These are phyloP conservation scores for Myotis planiceps DNA, from an alignment of 2,797 vertebrate genomes.

Conservation along the genomic window DNA sequence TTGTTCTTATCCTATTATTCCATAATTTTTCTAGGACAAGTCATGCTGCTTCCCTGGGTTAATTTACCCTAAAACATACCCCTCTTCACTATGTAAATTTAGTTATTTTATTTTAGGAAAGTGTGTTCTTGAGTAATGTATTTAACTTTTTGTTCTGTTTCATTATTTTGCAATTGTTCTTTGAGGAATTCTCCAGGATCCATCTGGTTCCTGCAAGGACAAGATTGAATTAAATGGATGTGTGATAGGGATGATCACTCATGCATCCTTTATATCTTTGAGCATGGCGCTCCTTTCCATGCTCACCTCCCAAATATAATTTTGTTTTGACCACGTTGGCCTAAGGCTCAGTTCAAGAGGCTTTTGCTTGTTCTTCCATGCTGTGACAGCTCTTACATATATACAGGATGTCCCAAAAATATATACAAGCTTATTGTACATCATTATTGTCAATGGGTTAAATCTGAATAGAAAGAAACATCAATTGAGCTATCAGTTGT, in stretches of 20 bases:
- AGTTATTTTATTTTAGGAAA: background rate
- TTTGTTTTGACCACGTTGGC: background rate
- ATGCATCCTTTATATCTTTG: background rate
- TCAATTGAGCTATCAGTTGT: too few relatives aligned
- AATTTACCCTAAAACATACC: background rate
- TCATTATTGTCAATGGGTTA: too few relatives aligned
- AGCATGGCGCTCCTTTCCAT: background rate
- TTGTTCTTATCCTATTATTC: background rate
- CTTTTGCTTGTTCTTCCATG: background rate
- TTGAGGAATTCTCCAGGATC: background rate
- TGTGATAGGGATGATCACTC: background rate
- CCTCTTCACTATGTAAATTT: constrained; percentile 30
- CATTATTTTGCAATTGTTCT: constrained; percentile 31
- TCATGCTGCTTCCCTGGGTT: background rate
- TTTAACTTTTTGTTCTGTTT: background rate
- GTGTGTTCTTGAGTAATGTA: background rate
- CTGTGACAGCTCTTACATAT: background rate
- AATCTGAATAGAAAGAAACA: too few relatives aligned
- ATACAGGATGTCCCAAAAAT: background rate
- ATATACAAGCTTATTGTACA: too few relatives aligned
- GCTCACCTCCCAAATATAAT: background rate
- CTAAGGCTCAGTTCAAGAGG: background rate
- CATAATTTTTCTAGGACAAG: constrained; percentile 28
- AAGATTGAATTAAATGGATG: background rate
- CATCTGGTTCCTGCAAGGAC: background rate